These are phyloP conservation scores for Melanotaenia boesemani DNA, from an alignment of 2,797 vertebrate species.

Conservation along the genomic window DNA sequence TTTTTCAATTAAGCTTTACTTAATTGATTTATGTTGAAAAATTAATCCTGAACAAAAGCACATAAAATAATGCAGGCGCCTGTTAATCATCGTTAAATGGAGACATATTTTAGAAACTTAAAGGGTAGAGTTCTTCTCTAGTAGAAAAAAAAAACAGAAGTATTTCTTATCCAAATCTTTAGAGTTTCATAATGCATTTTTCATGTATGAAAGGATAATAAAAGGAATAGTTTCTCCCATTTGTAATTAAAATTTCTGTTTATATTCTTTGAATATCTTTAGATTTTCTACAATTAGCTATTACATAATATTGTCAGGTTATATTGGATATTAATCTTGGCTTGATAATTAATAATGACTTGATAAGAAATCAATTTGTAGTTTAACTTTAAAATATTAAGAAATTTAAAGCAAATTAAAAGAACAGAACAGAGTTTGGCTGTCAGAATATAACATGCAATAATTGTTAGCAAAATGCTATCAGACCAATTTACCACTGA, in stretches of 20 bases:
- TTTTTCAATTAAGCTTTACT: constrained; percentile 46
- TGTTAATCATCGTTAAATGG: constrained; percentile 6
- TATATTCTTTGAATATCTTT: neutral
- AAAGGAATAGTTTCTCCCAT: neutral
- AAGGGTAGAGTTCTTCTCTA: neutral
- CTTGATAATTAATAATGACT: no score
- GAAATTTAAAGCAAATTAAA: no score
- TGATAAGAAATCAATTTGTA: no score
- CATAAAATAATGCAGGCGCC: constrained; percentile 10
- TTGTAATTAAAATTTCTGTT: neutral
- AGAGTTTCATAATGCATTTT: neutral
- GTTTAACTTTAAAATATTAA: no score
- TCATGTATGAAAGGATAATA: neutral
- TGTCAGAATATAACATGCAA: no score
- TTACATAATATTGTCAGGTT: no score
- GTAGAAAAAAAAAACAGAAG: neutral
- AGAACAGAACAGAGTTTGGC: no score
- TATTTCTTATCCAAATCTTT: no score
- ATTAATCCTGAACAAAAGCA: constrained; percentile 30
- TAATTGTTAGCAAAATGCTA: no score
- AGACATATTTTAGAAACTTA: constrained; percentile 4
- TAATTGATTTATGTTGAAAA: constrained; percentile 41
- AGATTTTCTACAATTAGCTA: no score
- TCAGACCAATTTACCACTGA: no score
- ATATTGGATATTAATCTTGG: no score